Base-by-base conservation (phyloP, 2,113 vertebrate species). In the Leuciscus idus region DNA sequence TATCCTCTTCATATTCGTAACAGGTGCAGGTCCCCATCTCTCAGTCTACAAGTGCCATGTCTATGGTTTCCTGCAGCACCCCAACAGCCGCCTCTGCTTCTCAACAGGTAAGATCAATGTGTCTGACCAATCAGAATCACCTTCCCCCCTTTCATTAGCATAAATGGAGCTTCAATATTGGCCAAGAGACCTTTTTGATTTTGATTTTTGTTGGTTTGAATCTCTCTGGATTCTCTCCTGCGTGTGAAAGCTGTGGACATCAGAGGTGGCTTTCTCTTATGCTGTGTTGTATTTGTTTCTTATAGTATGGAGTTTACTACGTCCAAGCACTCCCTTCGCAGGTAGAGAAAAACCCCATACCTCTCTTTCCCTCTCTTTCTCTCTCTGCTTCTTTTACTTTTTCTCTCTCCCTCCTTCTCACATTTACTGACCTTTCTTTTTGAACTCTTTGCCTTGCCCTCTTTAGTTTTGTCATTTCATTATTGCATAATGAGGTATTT, bases 231-330 rank as follows among this genome's bases (percentile, higher is more conserved):
- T 77, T 80, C 83, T 87, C 83, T 86, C 83, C 87, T 89, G 80
- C 80, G 43, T 86, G 78, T 90, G 87, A 88, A 88, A 86, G 87
- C 85, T 89, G 66, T 78, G 86, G 55, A 79, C 3, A 10, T 76
- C 81, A 91, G 89, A 85, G 68, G 36, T 89, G 84, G 4, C 33
- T 61, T 48, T 93, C 28, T 12, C 90, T 92, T 73, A 91, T 79
- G 61, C 81, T 90, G 61, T 92, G 84, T 91, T 91, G 87, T 93
- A 89, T 92, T 90, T 92, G 88, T 93, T 90, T 92, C 73, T 92
- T 93, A 75, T 92, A 92, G 91, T 91, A 91, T 89, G 92, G 92
- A 89, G 91, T 87, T 92, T 92, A 90, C 91, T 92, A 91, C 91
- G 75, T 91, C 91, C 89, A 89, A 90, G 66, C 89, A 83, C 86